Conservation (phyloP, 1,140 invertebrate species). For the Atta colombica region DNA sequence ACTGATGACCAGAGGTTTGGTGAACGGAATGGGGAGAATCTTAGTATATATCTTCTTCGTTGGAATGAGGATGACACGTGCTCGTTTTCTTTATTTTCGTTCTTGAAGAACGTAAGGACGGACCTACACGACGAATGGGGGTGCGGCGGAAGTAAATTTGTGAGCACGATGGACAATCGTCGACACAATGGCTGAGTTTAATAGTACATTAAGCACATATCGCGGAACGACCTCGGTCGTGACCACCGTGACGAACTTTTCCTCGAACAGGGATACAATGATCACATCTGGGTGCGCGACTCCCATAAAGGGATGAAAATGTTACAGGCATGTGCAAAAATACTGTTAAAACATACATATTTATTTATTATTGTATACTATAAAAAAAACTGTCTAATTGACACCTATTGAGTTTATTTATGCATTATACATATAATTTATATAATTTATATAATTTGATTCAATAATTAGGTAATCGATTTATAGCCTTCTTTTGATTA, state of each 20-base stretch:
- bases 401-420: too few relatives aligned
- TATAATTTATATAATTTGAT: too few relatives aligned
- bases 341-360: neutral
- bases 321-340: constrained; percentile 19
- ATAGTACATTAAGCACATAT: constrained; percentile 82
- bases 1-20: constrained; percentile 53
- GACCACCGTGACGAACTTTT: constrained; percentile 73
- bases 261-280: constrained; percentile 47
- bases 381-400: too few relatives aligned
- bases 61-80: constrained; percentile 74
- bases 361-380: neutral
- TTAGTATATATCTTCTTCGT: constrained; percentile 70
- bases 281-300: constrained; percentile 28
- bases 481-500: too few relatives aligned
- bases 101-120: constrained; percentile 20
- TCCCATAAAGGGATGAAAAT: constrained; percentile 37
- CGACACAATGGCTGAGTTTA: constrained; percentile 82
- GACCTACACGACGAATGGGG: constrained; percentile 1
- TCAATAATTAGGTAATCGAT: too few relatives aligned
- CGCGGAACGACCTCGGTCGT: constrained; percentile 54
- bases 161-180: constrained; percentile 77
- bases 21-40: constrained; percentile 55
- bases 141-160: constrained; percentile 80
- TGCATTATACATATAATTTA: too few relatives aligned
- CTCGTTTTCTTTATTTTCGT: constrained; percentile 43